phyloP scores from a whole-genome alignment of 2,797 vertebrate species.

The Sebastiscus albofasciatus region DNA sequence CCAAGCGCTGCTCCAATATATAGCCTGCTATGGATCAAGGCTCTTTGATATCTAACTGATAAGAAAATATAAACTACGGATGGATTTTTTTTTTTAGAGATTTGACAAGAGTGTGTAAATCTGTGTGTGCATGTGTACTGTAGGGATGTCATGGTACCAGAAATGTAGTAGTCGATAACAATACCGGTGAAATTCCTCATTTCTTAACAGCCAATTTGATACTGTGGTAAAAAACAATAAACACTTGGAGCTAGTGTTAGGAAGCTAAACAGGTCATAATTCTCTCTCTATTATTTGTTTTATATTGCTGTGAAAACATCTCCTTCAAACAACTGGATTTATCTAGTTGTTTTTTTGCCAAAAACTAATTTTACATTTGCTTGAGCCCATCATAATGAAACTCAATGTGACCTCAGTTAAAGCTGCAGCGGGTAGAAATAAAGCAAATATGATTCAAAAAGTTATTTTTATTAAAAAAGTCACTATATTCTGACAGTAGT shows the following conservation, averaged over 20 bases:
- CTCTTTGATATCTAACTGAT: constrained; percentile 37
- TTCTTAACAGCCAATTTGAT: neutral
- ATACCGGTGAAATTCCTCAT: neutral
- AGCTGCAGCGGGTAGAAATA: too few relatives aligned
- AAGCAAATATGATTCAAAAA: too few relatives aligned
- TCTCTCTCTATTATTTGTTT: neutral
- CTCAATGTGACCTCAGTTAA: neutral
- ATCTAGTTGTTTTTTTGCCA: too few relatives aligned
- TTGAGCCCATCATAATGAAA: neutral
- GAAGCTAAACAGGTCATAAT: neutral
- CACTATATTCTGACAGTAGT: too few relatives aligned
- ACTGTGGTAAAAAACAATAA: neutral
- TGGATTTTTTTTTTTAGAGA: neutral
- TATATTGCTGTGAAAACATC: neutral
- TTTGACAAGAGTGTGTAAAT: neutral
- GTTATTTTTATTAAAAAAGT: too few relatives aligned
- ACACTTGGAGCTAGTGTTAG: neutral
- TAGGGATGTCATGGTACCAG: too few relatives aligned
- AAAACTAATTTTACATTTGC: too few relatives aligned
- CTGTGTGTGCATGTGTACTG: neutral
- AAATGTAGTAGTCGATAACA: too few relatives aligned
- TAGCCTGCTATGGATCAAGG: constrained; percentile 37
- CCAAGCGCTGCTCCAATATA: neutral
- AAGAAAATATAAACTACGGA: constrained; percentile 19
- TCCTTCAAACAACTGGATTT: neutral